Conservation (phyloP, 2,888 invertebrate species). For the Nomada fucata region DNA sequence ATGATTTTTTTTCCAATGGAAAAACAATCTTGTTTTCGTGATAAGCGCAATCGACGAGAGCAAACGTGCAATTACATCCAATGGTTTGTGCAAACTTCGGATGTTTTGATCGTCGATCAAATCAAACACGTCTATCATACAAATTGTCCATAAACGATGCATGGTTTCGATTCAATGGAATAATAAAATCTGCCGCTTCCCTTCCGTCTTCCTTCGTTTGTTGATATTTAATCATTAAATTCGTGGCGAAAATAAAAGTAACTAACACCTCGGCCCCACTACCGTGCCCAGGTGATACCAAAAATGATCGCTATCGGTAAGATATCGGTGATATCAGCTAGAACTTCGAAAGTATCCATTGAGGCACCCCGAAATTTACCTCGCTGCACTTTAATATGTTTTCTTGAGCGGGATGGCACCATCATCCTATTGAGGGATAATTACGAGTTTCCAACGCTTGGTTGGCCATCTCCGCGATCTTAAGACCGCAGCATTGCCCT, state of each 20-base stretch:
- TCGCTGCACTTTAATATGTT: constrained; percentile 55
- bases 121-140: constrained; percentile 21
- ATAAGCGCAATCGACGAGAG: not conserved
- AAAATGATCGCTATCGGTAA: constrained; percentile 8
- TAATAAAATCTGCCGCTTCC: constrained; percentile 27
- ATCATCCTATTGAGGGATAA: constrained; percentile 76
- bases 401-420: constrained; percentile 45
- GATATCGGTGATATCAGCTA: constrained; percentile 58
- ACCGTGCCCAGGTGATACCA: constrained; percentile 16
- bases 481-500: constrained; percentile 47
- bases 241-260: too few relatives aligned
- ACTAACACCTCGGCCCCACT: not conserved
- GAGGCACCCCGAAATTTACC: constrained; percentile 53
- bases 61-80: not conserved
- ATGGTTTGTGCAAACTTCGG: not conserved
- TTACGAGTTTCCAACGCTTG: constrained; percentile 68
- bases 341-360: constrained; percentile 66
- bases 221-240: not conserved
- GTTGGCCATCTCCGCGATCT: constrained; percentile 39
- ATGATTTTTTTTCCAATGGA: too few relatives aligned
- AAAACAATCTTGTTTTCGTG: too few relatives aligned
- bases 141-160: constrained; percentile 8
- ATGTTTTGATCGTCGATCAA: not conserved
- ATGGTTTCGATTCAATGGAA: constrained; percentile 25
- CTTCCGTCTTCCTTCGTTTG: not conserved